Evolutionary conservation across 2,888 invertebrate genomes (phyloP).

Genomic region (Eucera pruinosa): DNA sequence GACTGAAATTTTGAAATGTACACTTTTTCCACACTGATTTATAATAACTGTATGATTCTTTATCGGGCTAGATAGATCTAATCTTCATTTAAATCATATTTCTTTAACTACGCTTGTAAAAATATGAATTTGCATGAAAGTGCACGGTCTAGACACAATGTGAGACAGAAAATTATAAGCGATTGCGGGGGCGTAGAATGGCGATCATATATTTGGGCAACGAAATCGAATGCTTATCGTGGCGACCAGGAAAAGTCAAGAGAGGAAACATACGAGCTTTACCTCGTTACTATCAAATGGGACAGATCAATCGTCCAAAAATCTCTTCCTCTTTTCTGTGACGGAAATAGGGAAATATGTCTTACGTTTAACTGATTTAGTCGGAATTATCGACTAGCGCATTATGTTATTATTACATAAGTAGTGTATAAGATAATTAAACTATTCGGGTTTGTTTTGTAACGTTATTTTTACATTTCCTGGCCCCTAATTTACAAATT

Average conservation of each 20-base stretch:
- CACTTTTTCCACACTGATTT: too few relatives aligned
- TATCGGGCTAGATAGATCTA: constrained; percentile 18
- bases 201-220: constrained; percentile 12
- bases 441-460: neutral
- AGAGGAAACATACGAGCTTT: constrained; percentile 9
- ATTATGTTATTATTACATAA: too few relatives aligned
- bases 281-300: constrained; percentile 26
- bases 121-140: too few relatives aligned
- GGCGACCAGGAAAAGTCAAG: neutral
- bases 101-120: too few relatives aligned
- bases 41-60: too few relatives aligned
- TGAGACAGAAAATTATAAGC: constrained; percentile 29
- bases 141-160: too few relatives aligned
- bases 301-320: constrained; percentile 12
- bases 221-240: constrained; percentile 31
- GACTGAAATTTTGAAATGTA: too few relatives aligned
- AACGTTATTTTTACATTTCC: too few relatives aligned
- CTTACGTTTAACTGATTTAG: neutral
- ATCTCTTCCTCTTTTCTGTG: neutral
- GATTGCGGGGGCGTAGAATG: neutral
- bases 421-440: neutral
- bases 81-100: too few relatives aligned
- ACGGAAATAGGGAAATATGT: neutral
- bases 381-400: neutral
- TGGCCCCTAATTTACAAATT: too few relatives aligned